These are phyloP conservation scores for Linurgus olivaceus DNA, from an alignment of 2,797 vertebrate genomes.

Conservation along the genomic window DNA sequence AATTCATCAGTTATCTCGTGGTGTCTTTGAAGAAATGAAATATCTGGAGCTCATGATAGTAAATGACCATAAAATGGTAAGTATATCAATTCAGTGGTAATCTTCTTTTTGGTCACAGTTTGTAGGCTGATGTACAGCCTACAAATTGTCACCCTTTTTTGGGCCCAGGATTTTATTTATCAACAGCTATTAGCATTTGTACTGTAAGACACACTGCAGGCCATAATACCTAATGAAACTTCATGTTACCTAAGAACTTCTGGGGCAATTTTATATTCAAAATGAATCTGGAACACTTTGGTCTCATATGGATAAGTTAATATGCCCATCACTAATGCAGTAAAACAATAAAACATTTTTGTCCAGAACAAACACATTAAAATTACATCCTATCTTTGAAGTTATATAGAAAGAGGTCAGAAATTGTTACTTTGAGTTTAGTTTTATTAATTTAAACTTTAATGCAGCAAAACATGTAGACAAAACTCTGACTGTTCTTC, in stretches of 20 bases:
- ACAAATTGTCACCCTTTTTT: background rate
- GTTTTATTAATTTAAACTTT: background rate
- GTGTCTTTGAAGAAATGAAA: constrained; percentile 95
- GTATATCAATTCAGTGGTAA: constrained; percentile 10
- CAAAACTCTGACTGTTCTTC: background rate
- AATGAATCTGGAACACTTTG: background rate
- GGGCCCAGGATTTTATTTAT: background rate
- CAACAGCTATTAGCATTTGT: background rate
- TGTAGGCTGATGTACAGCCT: background rate
- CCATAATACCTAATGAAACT: background rate
- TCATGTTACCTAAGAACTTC: background rate
- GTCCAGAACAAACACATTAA: background rate
- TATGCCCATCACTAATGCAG: background rate
- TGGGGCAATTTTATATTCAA: background rate
- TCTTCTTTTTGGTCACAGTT: background rate
- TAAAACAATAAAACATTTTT: background rate
- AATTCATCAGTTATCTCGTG: constrained; percentile 84
- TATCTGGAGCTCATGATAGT: constrained; percentile 98
- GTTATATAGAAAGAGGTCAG: background rate
- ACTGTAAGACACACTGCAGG: background rate
- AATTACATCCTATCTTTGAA: background rate
- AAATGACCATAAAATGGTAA: constrained; percentile 94
- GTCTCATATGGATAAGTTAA: background rate
- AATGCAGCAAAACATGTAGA: background rate
- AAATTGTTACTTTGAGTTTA: background rate